Evolutionary conservation across 2,888 invertebrate species (phyloP).

Genomic region (Rhyacophila evoluta): DNA sequence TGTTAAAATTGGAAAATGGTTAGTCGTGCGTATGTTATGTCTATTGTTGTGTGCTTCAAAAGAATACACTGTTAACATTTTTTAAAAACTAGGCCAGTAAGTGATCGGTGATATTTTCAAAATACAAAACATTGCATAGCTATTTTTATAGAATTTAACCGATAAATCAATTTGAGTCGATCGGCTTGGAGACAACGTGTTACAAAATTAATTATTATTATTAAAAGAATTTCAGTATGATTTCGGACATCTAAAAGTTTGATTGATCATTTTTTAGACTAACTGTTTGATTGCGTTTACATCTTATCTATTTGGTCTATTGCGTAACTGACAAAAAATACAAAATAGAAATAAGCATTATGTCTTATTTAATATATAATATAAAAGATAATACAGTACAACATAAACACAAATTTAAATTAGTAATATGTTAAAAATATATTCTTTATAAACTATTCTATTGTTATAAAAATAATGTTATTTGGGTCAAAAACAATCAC

Average conservation of each 20-base stretch:
- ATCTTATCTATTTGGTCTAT: too few relatives aligned
- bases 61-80: not conserved
- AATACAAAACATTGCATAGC: not conserved
- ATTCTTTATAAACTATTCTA: too few relatives aligned
- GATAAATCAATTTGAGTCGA: not conserved
- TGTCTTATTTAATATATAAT: too few relatives aligned
- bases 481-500: too few relatives aligned
- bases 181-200: not conserved
- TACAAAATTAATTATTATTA: not conserved
- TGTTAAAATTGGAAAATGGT: not conserved
- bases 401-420: too few relatives aligned
- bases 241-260: not conserved
- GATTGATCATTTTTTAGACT: too few relatives aligned
- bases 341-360: too few relatives aligned
- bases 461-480: too few relatives aligned
- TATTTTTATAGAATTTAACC: not conserved
- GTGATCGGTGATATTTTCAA: not conserved
- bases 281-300: too few relatives aligned
- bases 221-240: not conserved
- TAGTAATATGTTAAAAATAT: too few relatives aligned
- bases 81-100: not conserved
- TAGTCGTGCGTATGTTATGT: constrained; percentile 9
- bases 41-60: not conserved
- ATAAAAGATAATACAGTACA: too few relatives aligned
- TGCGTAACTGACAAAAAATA: too few relatives aligned